A percentile compares a stretch with the other conserved stretches of the same genome.
These are phyloP conservation scores for Equus przewalskii DNA, from an alignment of 2,113 vertebrate species.

Conservation along the genomic window DNA sequence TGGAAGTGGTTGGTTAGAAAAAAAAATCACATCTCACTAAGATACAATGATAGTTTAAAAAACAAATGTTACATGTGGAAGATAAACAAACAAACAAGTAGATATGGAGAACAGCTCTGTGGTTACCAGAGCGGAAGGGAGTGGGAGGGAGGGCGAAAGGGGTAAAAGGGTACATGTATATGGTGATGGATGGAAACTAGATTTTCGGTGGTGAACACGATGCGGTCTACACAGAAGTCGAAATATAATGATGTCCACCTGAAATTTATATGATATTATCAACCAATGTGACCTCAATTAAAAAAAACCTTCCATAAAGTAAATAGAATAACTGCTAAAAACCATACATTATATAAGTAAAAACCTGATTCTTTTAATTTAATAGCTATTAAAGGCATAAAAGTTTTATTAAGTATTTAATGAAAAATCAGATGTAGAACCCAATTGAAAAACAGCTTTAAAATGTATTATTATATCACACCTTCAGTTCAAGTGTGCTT, in stretches of 20 bases:
- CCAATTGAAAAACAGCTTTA: neutral
- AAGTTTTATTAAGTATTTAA: constrained; percentile 32
- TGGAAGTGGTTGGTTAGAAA: neutral
- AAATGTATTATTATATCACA: neutral
- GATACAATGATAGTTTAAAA: neutral
- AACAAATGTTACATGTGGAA: neutral
- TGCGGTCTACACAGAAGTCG: too few species aligned
- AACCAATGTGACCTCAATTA: too few species aligned
- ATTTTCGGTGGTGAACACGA: too few species aligned
- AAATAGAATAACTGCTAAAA: neutral
- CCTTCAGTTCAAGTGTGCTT: neutral
- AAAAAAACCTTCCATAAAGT: too few species aligned
- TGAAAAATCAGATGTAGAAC: constrained; percentile 17
- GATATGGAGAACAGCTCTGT: too few species aligned
- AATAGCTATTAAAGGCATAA: neutral
- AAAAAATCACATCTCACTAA: neutral
- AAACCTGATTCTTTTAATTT: neutral
- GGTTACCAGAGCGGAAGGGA: too few species aligned
- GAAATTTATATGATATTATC: too few species aligned
- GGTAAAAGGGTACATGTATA: too few species aligned
- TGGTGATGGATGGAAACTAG: too few species aligned
- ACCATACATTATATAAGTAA: neutral
- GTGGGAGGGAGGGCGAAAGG: too few species aligned
- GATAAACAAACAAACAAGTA: too few species aligned
- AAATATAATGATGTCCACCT: too few species aligned